A percentile compares a stretch with the other conserved stretches of the same genome.
These are phyloP conservation scores for Cantharis flavilabris DNA, from an alignment of 2,888 invertebrate genomes.

Conservation along the genomic window DNA sequence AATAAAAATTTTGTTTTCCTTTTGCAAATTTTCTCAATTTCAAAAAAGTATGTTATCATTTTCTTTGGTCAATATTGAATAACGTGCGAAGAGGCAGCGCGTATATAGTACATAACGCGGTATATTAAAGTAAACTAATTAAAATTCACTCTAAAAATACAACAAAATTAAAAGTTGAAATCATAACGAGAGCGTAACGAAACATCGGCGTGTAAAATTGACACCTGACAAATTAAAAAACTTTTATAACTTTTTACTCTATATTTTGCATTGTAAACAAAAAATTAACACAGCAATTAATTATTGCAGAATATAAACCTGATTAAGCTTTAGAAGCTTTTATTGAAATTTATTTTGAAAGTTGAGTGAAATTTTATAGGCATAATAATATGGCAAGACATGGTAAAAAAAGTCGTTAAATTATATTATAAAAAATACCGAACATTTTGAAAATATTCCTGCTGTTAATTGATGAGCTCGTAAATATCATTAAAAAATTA, in stretches of 20 bases:
- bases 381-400: not conserved
- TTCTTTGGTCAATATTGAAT: not conserved
- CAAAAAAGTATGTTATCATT: not conserved
- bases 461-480: not conserved
- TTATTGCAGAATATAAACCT: not conserved
- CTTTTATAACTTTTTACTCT: not conserved
- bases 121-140: not conserved
- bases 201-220: not conserved
- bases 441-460: not conserved
- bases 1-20: too few species aligned
- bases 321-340: not conserved
- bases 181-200: not conserved
- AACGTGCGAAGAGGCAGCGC: not conserved
- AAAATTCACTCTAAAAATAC: not conserved
- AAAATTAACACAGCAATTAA: not conserved
- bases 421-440: not conserved
- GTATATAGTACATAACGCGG: not conserved
- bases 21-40: too few species aligned
- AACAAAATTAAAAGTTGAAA: not conserved
- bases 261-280: not conserved
- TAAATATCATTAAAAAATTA: not conserved
- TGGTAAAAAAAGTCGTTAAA: not conserved
- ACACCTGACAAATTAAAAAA: not conserved
- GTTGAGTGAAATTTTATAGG: not conserved
- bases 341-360: not conserved